These are phyloP conservation scores for Meghimatium bilineatum DNA, from an alignment of 2,888 invertebrate genomes.

Conservation along the genomic window DNA sequence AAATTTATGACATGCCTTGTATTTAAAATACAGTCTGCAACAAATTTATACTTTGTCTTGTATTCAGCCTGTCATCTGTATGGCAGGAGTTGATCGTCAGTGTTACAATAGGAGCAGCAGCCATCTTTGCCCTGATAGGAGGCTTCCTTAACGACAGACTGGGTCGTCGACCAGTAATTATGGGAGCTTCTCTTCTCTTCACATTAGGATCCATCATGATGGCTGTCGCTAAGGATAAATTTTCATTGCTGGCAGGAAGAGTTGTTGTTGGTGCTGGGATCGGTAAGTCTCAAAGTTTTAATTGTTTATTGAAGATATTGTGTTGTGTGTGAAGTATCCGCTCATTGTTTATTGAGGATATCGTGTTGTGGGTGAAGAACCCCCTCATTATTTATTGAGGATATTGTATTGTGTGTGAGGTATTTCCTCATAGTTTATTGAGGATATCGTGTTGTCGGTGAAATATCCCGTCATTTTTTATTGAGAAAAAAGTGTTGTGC, in stretches of 20 bases:
- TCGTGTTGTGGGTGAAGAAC: too few relatives aligned
- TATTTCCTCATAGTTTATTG: too few relatives aligned
- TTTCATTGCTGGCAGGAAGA: constrained; percentile 77
- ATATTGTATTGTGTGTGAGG: too few relatives aligned
- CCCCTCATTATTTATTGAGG: too few relatives aligned
- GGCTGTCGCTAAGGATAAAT: constrained; percentile 76
- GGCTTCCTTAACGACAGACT: constrained; percentile 79
- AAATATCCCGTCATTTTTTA: too few relatives aligned
- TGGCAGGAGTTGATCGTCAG: constrained; percentile 77
- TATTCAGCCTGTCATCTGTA: constrained; percentile 59
- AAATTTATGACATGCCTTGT: too few relatives aligned
- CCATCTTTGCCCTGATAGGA: constrained; percentile 78
- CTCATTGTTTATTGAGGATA: too few relatives aligned
- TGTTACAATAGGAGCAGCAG: constrained; percentile 78
- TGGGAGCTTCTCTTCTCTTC: constrained; percentile 79
- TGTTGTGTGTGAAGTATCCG: too few relatives aligned
- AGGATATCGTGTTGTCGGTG: too few relatives aligned
- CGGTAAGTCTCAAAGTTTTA: constrained; percentile 73
- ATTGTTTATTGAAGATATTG: too few relatives aligned
- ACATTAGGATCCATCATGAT: constrained; percentile 79
- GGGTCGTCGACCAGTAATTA: constrained; percentile 79
- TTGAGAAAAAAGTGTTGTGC: too few relatives aligned
- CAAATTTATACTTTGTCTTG: background rate
- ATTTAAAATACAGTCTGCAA: background rate
- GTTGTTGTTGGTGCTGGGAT: constrained; percentile 79